Evolutionary conservation across 2,797 vertebrate genomes (phyloP), one percentile per base, ranked within the genome.

Genomic region (Pelodytes ibericus): DNA sequence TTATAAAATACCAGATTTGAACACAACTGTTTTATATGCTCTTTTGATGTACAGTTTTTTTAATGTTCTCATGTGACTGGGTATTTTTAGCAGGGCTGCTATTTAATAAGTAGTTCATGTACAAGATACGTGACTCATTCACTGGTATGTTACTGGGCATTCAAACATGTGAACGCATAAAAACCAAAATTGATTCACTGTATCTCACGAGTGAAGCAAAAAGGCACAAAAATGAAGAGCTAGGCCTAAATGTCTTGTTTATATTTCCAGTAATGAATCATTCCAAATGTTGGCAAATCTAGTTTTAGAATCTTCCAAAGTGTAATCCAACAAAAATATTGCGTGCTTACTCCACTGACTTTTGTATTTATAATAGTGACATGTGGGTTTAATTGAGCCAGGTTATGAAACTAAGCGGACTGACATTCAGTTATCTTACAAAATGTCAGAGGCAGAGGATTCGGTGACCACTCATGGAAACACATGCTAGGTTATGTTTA

Each of bases 301-400:
- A 0, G 27, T 29, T 30, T 24, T 9, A 18, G 13, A 60, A 18
- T 18, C 22, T 60, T 15, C 26, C 20, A 30, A 60, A 24, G 27
- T 30, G 7, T 30, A 30, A 16, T 60, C 58, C 58, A 60, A 31
- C 13, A 27, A 60, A 31, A 60, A 31, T 31, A 29, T 25, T 18
- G 18, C 31, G n/a, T 36, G 30, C n/a, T 30, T 39, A 39, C 11
- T 60, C n/a, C 9, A 31, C 58, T 60, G 27, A n/a, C 16, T 31
- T 39, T 3, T 62, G 31, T 36, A 62, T 62, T 33, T 62, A 39
- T 62, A 36, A 20, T 13, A 39, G 2, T 62, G 30, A 62, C 30
- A 24, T 62, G 31, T 36, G 31, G 60, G 11, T 22, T 33, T 62
- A 36, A 62, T 62, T 39, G 30, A 9, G n/a, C n/a, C n/a, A 39